These are phyloP conservation scores for Tricholauxania praeusta DNA, from an alignment of 2,888 invertebrate species.

Conservation along the genomic window DNA sequence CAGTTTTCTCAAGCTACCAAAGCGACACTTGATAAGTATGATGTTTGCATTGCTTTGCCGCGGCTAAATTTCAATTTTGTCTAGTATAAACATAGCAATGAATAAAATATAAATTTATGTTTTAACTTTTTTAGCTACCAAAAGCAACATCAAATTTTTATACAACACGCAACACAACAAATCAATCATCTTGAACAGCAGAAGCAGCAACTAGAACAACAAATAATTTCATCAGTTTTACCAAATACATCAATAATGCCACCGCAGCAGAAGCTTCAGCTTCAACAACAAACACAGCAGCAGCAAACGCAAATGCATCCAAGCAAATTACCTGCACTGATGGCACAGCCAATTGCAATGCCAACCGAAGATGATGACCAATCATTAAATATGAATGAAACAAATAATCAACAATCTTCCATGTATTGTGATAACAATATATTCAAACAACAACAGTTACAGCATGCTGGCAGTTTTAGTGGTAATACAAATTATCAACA, in stretches of 20 bases:
- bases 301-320: conserved; percentile 43
- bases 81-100: not conserved
- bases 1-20: conserved; percentile 85
- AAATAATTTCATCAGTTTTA: conserved; percentile 57
- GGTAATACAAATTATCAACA: conserved; percentile 39
- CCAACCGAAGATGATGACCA: conserved; percentile 53
- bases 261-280: conserved; percentile 49
- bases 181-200: conserved; percentile 87
- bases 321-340: conserved; percentile 59
- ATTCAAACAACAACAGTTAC: conserved; percentile 63
- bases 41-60: not conserved
- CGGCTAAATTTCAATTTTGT: not conserved
- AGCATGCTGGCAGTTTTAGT: conserved; percentile 40
- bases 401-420: conserved; percentile 40
- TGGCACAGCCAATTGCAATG: conserved; percentile 67
- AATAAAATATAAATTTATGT: conserved; percentile 5
- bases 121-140: conserved; percentile 74
- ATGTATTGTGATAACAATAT: conserved; percentile 64
- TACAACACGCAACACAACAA: conserved; percentile 90
- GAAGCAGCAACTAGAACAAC: conserved; percentile 73
- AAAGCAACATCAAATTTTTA: conserved; percentile 95
- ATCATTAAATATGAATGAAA: conserved; percentile 35
- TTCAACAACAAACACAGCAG: conserved; percentile 41
- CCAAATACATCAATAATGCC: conserved; percentile 56
- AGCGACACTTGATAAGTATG: conserved; percentile 81